Evolutionary conservation across 1,140 invertebrate genomes (phyloP).

Genomic region (Phocides pigmalion): DNA sequence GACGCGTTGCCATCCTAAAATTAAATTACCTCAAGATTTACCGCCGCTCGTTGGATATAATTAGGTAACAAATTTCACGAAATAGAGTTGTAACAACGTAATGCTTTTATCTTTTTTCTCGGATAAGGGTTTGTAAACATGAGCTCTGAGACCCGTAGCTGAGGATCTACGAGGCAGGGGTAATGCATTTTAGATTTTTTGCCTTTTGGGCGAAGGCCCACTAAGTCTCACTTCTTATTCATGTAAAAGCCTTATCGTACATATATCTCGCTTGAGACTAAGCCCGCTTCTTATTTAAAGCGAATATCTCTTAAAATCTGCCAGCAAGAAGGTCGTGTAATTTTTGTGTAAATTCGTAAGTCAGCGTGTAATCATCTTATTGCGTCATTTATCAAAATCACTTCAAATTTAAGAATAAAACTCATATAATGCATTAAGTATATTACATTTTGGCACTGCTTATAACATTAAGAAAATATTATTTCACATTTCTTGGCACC

Average conservation of each 20-base stretch:
- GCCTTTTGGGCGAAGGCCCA: constrained; percentile 9
- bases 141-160: constrained; percentile 22
- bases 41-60: constrained; percentile 43
- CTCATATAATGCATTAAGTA: too few relatives aligned
- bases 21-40: constrained; percentile 51
- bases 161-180: constrained; percentile 7
- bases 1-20: constrained; percentile 38
- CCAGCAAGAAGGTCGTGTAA: constrained; percentile 9
- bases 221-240: constrained; percentile 33
- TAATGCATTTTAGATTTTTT: constrained; percentile 34
- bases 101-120: constrained; percentile 43
- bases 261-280: constrained; percentile 26
- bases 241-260: constrained; percentile 24
- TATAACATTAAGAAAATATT: too few relatives aligned
- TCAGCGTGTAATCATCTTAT: background rate
- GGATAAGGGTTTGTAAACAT: constrained; percentile 29
- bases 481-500: too few relatives aligned
- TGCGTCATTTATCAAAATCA: background rate
- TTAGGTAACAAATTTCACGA: constrained; percentile 44
- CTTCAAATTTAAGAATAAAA: background rate
- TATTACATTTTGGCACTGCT: too few relatives aligned
- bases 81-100: constrained; percentile 39
- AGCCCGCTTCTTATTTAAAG: constrained; percentile 10
- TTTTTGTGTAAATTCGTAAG: constrained; percentile 30
- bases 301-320: constrained; percentile 20